Conservation (phyloP, 2,888 invertebrate species). For the Cyrtodaria siliqua region DNA sequence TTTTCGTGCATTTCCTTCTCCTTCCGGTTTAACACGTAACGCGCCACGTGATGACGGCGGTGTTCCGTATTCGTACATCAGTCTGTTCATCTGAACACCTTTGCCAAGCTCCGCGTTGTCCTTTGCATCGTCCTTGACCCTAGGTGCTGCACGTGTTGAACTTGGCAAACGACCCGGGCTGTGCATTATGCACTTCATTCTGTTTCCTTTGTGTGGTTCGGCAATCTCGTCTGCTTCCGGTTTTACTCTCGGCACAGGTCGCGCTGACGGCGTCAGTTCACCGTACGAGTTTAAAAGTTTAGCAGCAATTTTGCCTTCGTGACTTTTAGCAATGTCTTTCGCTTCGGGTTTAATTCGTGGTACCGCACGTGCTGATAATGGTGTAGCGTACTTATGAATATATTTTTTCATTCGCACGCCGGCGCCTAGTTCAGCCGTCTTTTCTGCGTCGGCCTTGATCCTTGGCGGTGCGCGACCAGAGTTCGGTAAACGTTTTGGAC, state of each 20-base stretch:
- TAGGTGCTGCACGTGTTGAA: slow-evolving; percentile 70
- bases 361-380: slow-evolving; percentile 62
- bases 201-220: slow-evolving; percentile 67
- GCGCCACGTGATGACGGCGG: slow-evolving; percentile 52
- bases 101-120: slow-evolving; percentile 68
- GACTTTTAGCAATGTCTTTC: slow-evolving; percentile 70
- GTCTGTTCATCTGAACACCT: slow-evolving; percentile 68
- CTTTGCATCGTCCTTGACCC: slow-evolving; percentile 74
- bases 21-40: slow-evolving; percentile 76
- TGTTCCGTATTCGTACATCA: slow-evolving; percentile 65
- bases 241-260: slow-evolving; percentile 67
- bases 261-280: slow-evolving; percentile 61
- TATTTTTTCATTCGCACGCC: slow-evolving; percentile 73
- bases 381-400: slow-evolving; percentile 70
- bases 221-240: slow-evolving; percentile 68
- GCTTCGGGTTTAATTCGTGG: slow-evolving; percentile 78
- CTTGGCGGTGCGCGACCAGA: slow-evolving; percentile 71
- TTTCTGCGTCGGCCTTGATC: slow-evolving; percentile 73
- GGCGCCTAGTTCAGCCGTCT: slow-evolving; percentile 69
- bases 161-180: slow-evolving; percentile 70
- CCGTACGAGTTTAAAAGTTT: slow-evolving; percentile 66
- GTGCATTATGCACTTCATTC: slow-evolving; percentile 75
- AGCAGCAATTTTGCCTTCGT: slow-evolving; percentile 66
- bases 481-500: slow-evolving; percentile 67
- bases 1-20: slow-evolving; percentile 68